phyloP scores from a whole-genome alignment of 2,888 invertebrate genomes.

The Cephus rjabovi region DNA sequence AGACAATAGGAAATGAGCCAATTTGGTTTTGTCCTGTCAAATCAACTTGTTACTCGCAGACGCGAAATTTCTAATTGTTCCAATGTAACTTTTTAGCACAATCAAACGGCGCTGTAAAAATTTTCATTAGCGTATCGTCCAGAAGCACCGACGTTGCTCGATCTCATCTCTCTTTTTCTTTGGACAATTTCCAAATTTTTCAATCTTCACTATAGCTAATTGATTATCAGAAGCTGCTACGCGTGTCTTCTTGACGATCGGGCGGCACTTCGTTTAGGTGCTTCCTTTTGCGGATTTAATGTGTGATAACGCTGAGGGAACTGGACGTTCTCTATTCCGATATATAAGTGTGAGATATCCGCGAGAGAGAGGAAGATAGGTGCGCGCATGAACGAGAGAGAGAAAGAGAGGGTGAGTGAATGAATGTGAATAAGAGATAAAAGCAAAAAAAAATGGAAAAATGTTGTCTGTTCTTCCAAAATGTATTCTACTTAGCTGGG shows the following conservation, averaged over 20 bases:
- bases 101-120: slow-evolving; percentile 18
- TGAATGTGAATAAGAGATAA: not conserved
- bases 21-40: too few species aligned
- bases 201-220: not conserved
- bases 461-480: slow-evolving; percentile 26
- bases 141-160: not conserved
- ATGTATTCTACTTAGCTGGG: slow-evolving; percentile 22
- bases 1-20: not conserved
- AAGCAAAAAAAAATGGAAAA: slow-evolving; percentile 6
- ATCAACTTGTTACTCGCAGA: not conserved
- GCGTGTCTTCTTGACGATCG: not conserved
- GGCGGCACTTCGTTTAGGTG: not conserved
- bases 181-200: not conserved
- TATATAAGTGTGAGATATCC: not conserved
- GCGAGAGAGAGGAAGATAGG: not conserved
- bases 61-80: slow-evolving; percentile 16
- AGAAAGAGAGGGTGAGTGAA: not conserved
- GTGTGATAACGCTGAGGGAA: not conserved
- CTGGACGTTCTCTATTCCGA: not conserved
- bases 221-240: not conserved
- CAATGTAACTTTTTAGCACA: slow-evolving; percentile 20
- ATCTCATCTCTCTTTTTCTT: not conserved
- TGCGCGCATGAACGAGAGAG: not conserved
- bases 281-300: not conserved
- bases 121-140: not conserved